These are phyloP conservation scores for Lamellibrachia luymesi DNA, from an alignment of 1,140 invertebrate genomes.

Conservation along the genomic window DNA sequence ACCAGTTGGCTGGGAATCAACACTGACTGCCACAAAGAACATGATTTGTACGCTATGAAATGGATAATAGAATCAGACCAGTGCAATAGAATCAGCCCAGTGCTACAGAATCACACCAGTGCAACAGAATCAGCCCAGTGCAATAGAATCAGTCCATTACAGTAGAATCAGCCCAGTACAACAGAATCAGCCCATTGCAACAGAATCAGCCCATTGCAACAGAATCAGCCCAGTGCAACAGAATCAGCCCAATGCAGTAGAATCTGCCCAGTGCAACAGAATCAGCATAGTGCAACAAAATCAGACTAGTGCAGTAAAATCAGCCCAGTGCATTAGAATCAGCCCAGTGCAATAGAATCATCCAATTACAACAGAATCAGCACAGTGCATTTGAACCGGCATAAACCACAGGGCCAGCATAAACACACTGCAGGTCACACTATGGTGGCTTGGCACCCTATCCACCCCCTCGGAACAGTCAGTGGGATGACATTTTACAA, in stretches of 20 bases:
- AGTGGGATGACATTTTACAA: neutral
- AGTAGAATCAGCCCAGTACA: too few relatives aligned
- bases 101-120: neutral
- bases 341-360: too few relatives aligned
- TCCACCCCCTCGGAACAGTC: neutral
- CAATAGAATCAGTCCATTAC: neutral
- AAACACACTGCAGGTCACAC: neutral
- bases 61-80: neutral
- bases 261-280: neutral
- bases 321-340: neutral
- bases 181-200: neutral
- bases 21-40: neutral
- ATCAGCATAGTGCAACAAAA: neutral
- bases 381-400: neutral
- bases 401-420: neutral
- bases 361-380: neutral
- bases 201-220: neutral
- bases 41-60: neutral
- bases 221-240: neutral
- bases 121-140: too few relatives aligned
- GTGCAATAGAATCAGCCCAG: neutral
- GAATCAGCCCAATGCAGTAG: neutral
- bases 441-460: neutral
- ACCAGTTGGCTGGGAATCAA: neutral
- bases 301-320: too few relatives aligned